Percentiles rank a stretch among this genome's conserved stretches.
These are phyloP conservation scores for Cerceris ruficornis DNA, from an alignment of 2,888 invertebrate species.

Conservation along the genomic window DNA sequence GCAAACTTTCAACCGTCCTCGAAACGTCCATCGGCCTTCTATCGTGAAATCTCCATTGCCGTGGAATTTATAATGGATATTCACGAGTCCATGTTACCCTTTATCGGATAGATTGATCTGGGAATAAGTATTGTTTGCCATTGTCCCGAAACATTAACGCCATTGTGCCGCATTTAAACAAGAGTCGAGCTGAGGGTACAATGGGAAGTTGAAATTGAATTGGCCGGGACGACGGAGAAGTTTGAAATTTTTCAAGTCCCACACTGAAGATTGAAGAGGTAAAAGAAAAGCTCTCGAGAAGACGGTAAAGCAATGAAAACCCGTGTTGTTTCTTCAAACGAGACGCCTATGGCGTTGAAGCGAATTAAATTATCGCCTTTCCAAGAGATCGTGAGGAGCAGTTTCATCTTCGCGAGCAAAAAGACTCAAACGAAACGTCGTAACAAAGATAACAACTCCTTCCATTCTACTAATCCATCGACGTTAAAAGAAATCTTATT, in stretches of 20 bases:
- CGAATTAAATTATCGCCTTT: conserved; percentile 25
- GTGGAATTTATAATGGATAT: too few species aligned
- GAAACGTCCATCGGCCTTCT: not conserved
- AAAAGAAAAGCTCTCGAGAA: not conserved
- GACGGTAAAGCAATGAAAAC: conserved; percentile 6
- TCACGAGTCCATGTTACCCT: too few species aligned
- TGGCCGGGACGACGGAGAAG: too few species aligned
- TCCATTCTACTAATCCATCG: conserved; percentile 1
- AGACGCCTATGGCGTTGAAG: conserved; percentile 18
- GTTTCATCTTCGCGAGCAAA: conserved; percentile 6
- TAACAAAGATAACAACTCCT: conserved; percentile 13
- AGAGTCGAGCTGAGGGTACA: too few species aligned
- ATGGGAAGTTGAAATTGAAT: too few species aligned
- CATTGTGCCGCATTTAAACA: too few species aligned
- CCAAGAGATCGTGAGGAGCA: conserved; percentile 3
- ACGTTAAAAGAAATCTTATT: not conserved
- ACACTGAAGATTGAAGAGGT: conserved; percentile 16
- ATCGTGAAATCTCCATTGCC: too few species aligned
- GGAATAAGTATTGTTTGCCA: too few species aligned
- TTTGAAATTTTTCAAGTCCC: conserved; percentile 5
- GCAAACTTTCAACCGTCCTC: conserved; percentile 1
- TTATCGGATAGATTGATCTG: too few species aligned
- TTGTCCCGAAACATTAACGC: too few species aligned
- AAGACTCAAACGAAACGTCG: not conserved
- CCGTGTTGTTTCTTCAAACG: conserved; percentile 16